Conservation (phyloP, 2,113 vertebrate species). For the Phrynocephalus versicolor region DNA sequence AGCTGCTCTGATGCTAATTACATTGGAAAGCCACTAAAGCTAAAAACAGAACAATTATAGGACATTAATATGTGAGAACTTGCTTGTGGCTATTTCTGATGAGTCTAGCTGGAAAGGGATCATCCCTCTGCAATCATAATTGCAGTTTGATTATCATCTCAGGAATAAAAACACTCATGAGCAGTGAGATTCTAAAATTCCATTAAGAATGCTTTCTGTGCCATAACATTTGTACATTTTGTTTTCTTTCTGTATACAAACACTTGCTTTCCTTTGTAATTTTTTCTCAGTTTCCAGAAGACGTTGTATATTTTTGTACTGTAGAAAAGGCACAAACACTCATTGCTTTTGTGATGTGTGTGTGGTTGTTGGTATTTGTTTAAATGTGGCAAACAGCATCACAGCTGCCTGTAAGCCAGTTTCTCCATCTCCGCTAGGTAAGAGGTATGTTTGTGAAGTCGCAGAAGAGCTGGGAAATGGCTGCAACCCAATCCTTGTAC, state of each 20-base stretch:
- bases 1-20: slow-evolving; percentile 22
- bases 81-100: slow-evolving; percentile 11
- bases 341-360: not conserved
- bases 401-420: not conserved
- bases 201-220: too few relatives aligned
- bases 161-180: not conserved
- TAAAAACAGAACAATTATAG: slow-evolving; percentile 21
- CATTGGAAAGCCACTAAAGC: not conserved
- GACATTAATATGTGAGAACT: slow-evolving; percentile 7
- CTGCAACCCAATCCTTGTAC: too few relatives aligned
- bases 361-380: not conserved
- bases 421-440: not conserved
- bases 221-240: not conserved
- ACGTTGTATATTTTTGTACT: not conserved
- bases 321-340: not conserved
- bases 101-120: not conserved
- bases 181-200: not conserved
- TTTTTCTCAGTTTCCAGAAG: not conserved
- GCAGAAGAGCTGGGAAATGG: not conserved
- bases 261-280: not conserved
- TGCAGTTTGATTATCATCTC: not conserved
- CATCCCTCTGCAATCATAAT: not conserved
- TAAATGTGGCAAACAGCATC: not conserved
- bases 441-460: too few relatives aligned
- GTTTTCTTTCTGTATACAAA: not conserved